Base-by-base conservation (phyloP, 2,797 vertebrate species). In the Sebastes minor region DNA sequence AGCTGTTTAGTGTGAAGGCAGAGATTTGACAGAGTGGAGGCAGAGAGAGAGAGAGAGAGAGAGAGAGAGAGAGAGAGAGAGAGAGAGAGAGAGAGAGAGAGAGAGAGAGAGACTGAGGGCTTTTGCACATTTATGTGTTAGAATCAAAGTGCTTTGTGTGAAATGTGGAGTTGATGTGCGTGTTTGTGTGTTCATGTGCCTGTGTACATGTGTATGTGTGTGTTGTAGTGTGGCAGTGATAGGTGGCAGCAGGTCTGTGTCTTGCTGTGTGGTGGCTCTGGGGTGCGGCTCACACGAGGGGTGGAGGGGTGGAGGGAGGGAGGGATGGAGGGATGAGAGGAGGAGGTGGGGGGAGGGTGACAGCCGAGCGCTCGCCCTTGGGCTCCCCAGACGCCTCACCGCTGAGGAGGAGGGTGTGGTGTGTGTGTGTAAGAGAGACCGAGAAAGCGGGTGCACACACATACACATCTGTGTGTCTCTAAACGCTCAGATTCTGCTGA, bases 401-500 rank as follows among this genome's bases (percentile, higher is more conserved):
- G 64, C 82, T 73, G 92, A 91, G 87, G 80, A 88, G 82, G 88
- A 89, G 88, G 86, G 85, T 75, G 82, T 75, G 72, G 79, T 65
- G 61, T 53, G 83, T 38, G 81, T 38, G 81, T 78, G 78, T 63
- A 52, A 72, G 72, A 82, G 84, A 90, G 83, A 78, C 65, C 11
- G 72, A 80, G 80, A 73, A 80, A 81, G 82, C 28, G 55, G 69
- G 86, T 76, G 85, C 85, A 82, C 82, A 85, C 86, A 66, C 86
- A 76, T 64, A 85, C 82, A 88, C 81, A 77, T 80, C 73, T 86
- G 87, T 86, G 86, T 92, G 91, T 91, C 89, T 94, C 89, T 94
- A 93, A 95, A 93, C 73, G 91, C 93, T 95, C 91, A 72, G 90
- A 94, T 95, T 96, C 87, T 96, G 96, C 95, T 96, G 96, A 96